Conservation (phyloP, 1,140 invertebrate species). For the Thaumetopoea pityocampa region DNA sequence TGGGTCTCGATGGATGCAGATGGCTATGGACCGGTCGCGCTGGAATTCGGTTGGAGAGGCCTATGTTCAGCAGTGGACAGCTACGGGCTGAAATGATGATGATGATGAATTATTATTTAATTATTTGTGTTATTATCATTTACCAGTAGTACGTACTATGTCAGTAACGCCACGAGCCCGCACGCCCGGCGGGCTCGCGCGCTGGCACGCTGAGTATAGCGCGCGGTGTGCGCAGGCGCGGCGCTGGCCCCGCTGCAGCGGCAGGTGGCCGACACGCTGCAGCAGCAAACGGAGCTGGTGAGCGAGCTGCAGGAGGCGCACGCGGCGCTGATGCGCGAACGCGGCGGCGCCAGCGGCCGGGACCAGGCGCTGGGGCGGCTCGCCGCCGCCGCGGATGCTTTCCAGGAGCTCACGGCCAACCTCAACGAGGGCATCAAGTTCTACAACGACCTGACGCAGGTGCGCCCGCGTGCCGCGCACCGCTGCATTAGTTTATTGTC, state of each 20-base stretch:
- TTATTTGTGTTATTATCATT: too few relatives aligned
- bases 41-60: too few relatives aligned
- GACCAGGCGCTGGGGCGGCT: constrained; percentile 88
- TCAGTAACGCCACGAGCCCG: too few relatives aligned
- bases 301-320: constrained; percentile 75
- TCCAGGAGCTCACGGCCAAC: constrained; percentile 92
- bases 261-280: constrained; percentile 87
- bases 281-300: constrained; percentile 85
- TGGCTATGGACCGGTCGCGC: too few relatives aligned
- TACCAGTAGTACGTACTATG: too few relatives aligned
- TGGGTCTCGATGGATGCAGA: too few relatives aligned
- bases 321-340: constrained; percentile 83
- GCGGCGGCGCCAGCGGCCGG: constrained; percentile 79
- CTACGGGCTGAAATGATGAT: too few relatives aligned
- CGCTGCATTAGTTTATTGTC: too few relatives aligned
- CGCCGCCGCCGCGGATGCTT: constrained; percentile 94
- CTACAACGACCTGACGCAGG: constrained; percentile 97
- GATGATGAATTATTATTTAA: too few relatives aligned
- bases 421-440: constrained; percentile 97
- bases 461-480: constrained; percentile 92
- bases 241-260: constrained; percentile 89
- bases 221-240: constrained; percentile 83
- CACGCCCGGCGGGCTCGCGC: too few relatives aligned
- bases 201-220: constrained; percentile 91
- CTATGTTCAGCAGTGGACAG: too few relatives aligned